Base-by-base conservation (phyloP, 2,113 vertebrate species). In the Tachysurus fulvidraco region DNA sequence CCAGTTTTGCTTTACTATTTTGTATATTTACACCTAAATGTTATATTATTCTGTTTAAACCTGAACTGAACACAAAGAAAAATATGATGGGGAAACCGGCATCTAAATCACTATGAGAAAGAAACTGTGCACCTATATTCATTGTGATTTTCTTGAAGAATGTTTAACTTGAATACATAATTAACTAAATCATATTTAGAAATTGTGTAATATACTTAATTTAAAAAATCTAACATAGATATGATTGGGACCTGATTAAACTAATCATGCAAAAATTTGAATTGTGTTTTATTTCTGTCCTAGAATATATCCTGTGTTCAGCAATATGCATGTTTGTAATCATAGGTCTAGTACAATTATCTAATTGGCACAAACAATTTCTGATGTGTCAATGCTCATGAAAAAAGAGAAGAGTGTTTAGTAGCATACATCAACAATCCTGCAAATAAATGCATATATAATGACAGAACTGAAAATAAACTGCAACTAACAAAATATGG, bases 1-100 rank as follows among this genome's bases (percentile, higher is more conserved):
- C 60, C 23, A 62, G 60, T 62, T 62, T 62, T 62, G 60, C 60
- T 62, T 8, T 62, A 7, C 60, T 95, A 25, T 92, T 94, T 46
- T 94, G 93, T 88, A 62, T 62, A 93, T 95, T 94, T 92, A 89
- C 89, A 44, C 94, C 94, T 52, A 95, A 95, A 91, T 94, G 92
- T 92, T 95, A 95, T 67, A 92, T 95, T 84, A 88, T 95, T 82
- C 28, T 95, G 57, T 60, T 94, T 5, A 94, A 93, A 90, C 94
- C 94, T 50, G 92, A 94, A 21, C 90, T 81, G 85, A 95, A 95
- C 85, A 94, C 92, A 12, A 94, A 93, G 88, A 93, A 91, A 64
- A 86, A 94, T 11, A 91, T 94, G 81, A 94, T 95, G 85, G 91
- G 46, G 46, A 50, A 50, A 50, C 5, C 46, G 8, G 46, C 8